Base-by-base conservation (phyloP, 64 coral and sea anemone genomes). In the Actinia tenebrosa region DNA sequence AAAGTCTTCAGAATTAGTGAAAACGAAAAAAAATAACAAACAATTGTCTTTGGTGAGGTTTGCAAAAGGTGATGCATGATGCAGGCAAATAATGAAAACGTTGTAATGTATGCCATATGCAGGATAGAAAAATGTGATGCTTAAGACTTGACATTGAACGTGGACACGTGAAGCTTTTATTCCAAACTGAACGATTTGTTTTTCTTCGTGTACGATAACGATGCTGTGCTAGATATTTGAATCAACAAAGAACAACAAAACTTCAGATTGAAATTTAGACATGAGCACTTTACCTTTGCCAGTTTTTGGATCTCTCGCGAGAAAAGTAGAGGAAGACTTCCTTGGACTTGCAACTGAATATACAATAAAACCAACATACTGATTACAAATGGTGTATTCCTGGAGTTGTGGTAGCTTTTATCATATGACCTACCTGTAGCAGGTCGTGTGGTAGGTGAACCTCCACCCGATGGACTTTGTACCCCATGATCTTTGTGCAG, bases 301-400 rank as follows among this genome's bases (percentile, higher is more conserved):
- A 71, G 97, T 99, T 79, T 92, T 93, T 16, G 97, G 97, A 83
- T 99, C 97, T 9, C 97, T 86, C 42, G 91, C 90, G 13, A 90
- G 87, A 27, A 85, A 85, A 64, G 89, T 22, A 27, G 63, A 82
- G 37, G 94, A 93, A 84, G 84, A 64, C 23, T 89, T 83, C 45
- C 86, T 89, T 25, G 94, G 94, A 47, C 94, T 96, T 75, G 91
- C 91, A 66, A 91, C 94, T 93, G 86, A 56, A 75, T 89, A 63
- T 3, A 54, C 9, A 47, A 80, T 25, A 30, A 75, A 58, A 58
- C 56, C 37, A 58, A 58, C 56, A 11, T 14, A 58, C 56, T 58
- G 10, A 5, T 30, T 75, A 75, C 14, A 75, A 72, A 72, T 66
- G 11, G 3, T 66, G 22, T 66, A 19, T 66, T 66, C 3, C 0